Evolutionary conservation across 1,140 invertebrate species (phyloP), one percentile per base, ranked within the genome.

Genomic region (Globodera rostochiensis): DNA sequence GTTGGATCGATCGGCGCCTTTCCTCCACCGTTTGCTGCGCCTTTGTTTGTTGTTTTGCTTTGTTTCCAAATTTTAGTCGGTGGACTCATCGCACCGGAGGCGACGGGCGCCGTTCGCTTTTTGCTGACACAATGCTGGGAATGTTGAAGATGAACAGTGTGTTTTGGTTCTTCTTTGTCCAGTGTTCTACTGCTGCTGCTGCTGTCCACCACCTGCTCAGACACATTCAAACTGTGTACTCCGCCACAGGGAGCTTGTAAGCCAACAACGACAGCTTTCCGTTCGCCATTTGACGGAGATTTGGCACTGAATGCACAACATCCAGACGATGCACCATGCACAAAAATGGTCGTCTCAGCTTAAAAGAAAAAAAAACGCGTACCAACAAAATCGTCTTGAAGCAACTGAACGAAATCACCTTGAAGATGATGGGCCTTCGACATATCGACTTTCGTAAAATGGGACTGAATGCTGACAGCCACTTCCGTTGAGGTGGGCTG

Each of bases 11-110:
- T 64, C 2, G 69, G 36, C n/a, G 69, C n/a, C 19, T 71, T 71
- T 21, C 69, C 69, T 71, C 36, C 36, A 36, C 1, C 36, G 2
- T 36, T 36, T 36, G 36, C 36, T 45, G 6, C 67, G 9, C 21
- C 19, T 70, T n/a, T 45, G 19, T 25, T 19, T 15, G 57, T 2
- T 71, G 69, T 3, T 71, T 71, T 71, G 69, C n/a, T 47, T 46
- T 47, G 66, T 45, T 50, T n/a, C n/a, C 71, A 36, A 45, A 64
- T 53, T 36, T 70, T 78, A 19, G 60, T 46, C 11, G 77, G 76
- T 46, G 76, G 64, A 70, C 77, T 78, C 25, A 77, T 77, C 25
- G 75, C 53, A 11, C 60, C 77, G 57, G 25, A 8, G 25, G 57
- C 19, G 21, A 13, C 7, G 50, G 77, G 15, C 13, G 46, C 49